Percentiles rank a stretch among this genome's conserved stretches.
Conservation (phyloP, 2,797 vertebrate genomes). For the Morus bassanus region DNA sequence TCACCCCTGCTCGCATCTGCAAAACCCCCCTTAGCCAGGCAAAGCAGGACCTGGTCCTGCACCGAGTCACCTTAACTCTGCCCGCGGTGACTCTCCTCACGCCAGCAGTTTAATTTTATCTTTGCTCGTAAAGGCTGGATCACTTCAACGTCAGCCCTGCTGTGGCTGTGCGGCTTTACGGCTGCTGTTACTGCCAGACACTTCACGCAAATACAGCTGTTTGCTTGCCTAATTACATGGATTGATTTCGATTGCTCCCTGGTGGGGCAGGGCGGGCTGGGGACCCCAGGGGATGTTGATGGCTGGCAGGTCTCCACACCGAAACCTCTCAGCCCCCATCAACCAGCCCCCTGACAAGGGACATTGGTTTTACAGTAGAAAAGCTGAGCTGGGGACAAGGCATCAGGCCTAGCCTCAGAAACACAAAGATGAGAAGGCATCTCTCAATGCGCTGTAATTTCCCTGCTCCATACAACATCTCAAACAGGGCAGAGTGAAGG, state of each 20-base stretch:
- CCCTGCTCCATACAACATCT: not conserved
- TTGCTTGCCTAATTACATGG: not conserved
- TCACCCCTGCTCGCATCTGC: not conserved
- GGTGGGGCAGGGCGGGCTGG: not conserved
- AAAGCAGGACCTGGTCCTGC: not conserved
- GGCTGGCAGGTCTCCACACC: accelerated
- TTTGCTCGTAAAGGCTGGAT: not conserved
- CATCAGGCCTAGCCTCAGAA: not conserved
- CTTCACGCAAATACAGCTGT: accelerated
- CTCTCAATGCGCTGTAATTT: not conserved
- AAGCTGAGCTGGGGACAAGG: not conserved
- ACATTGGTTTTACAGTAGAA: not conserved
- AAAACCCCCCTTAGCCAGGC: not conserved
- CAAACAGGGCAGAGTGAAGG: not conserved
- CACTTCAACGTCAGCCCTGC: not conserved
- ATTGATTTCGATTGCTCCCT: not conserved
- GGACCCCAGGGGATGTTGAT: not conserved
- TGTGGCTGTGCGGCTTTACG: not conserved
- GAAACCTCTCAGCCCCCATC: not conserved
- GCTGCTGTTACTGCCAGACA: not conserved
- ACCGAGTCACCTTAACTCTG: not conserved
- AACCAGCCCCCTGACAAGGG: not conserved
- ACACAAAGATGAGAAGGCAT: not conserved
- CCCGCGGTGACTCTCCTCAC: accelerated
- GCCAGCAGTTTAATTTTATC: not conserved